Percentiles rank a stretch among this genome's conserved stretches.
phyloP scores from a whole-genome alignment of 1,140 invertebrate genomes.

The Procambarus clarkii region DNA sequence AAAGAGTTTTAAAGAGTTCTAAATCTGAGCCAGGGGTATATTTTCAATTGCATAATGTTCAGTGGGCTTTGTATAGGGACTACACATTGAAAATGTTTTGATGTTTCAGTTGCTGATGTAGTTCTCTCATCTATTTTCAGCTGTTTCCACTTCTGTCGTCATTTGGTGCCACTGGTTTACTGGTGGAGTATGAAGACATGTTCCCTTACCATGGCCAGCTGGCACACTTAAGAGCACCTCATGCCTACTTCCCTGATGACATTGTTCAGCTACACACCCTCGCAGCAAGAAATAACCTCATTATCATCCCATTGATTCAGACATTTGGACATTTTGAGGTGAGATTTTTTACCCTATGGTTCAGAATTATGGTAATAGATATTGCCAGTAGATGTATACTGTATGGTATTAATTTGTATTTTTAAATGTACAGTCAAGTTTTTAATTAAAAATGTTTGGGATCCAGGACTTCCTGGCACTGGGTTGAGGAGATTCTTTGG shows the following conservation, averaged over 20 bases:
- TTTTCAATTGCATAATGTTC: too few species aligned
- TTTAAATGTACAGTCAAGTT: not conserved
- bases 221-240: slow-evolving; percentile 80
- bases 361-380: not conserved
- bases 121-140: slow-evolving; percentile 33
- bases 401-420: not conserved
- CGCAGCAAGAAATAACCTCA: slow-evolving; percentile 76
- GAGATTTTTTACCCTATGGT: not conserved
- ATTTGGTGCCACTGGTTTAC: slow-evolving; percentile 79
- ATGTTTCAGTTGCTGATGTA: not conserved
- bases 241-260: slow-evolving; percentile 77
- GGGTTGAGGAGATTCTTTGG: too few species aligned
- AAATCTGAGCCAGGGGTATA: too few species aligned
- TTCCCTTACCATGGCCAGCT: slow-evolving; percentile 77
- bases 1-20: too few species aligned
- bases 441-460: too few species aligned
- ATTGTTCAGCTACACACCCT: slow-evolving; percentile 75
- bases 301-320: slow-evolving; percentile 80
- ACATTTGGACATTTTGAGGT: slow-evolving; percentile 79
- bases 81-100: too few species aligned
- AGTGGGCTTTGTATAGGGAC: too few species aligned
- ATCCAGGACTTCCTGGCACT: too few species aligned
- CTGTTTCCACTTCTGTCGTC: slow-evolving; percentile 85
- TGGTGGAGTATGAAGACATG: slow-evolving; percentile 80
- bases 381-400: not conserved